phyloP scores from a whole-genome alignment of 1,140 invertebrate genomes.

The Polyergus mexicanus region DNA sequence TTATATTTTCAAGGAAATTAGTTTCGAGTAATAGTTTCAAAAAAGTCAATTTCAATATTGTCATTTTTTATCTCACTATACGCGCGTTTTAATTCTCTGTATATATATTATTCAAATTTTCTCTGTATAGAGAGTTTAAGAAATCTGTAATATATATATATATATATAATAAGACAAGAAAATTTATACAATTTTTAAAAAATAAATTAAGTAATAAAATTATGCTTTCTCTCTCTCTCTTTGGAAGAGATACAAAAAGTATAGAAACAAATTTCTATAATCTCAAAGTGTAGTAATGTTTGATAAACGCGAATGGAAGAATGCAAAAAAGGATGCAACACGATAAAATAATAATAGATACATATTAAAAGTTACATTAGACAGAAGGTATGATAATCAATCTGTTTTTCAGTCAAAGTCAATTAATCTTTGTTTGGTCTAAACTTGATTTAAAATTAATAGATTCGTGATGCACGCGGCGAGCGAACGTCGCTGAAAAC shows the following conservation, averaged over 20 bases:
- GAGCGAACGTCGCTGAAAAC: slow-evolving; percentile 22
- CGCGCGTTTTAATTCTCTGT: not conserved
- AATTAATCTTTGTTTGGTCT: slow-evolving; percentile 54
- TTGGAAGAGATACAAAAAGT: too few species aligned
- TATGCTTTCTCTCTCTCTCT: too few species aligned
- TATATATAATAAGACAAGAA: not conserved
- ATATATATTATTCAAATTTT: not conserved
- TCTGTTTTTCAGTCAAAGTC: slow-evolving; percentile 9
- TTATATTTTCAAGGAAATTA: not conserved
- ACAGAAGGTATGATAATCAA: not conserved
- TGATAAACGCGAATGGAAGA: not conserved
- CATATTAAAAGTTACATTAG: not conserved
- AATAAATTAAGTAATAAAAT: not conserved
- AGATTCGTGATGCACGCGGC: not conserved
- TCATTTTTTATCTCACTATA: not conserved
- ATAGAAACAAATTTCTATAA: not conserved
- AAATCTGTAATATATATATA: not conserved
- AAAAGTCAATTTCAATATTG: not conserved
- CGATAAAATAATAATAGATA: not conserved
- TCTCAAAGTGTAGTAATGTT: not conserved
- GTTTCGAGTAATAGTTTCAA: not conserved
- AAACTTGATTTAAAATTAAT: slow-evolving; percentile 20
- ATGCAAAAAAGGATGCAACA: not conserved
- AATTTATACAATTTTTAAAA: not conserved
- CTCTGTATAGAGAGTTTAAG: not conserved